Base-by-base conservation (phyloP, 2,888 invertebrate species). In the Nezara viridula region DNA sequence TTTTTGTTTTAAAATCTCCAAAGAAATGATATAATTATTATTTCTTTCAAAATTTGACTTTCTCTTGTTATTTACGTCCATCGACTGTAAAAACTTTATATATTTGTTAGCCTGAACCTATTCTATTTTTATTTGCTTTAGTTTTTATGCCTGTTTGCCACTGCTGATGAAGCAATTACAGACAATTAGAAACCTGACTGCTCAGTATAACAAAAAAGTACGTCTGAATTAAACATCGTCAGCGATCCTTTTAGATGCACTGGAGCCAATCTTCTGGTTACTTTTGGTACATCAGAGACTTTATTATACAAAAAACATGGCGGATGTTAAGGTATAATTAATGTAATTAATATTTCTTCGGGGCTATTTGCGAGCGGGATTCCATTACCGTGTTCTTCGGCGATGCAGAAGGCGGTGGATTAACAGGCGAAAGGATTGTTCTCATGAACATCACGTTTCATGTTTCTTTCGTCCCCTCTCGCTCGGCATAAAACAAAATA, bases 401-500 rank as follows among this genome's bases (percentile, higher is more conserved):
- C 16, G 14, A 27, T 27, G 27, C 16, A 27, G 60, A 60, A 60
- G 27, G 27, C 60, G 3, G 27, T 6, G 60, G 27, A 5, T 27
- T 27, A 16, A 14, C 27, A 16, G n/a, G 60, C 16, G 60, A 27
- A 5, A n/a, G 60, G 27, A 16, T 60, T 27, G 27, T 60, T 60
- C 60, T 60, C 60, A 60, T 60, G 60, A 60, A 32, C 60, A 27
- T 60, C 60, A 60, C 60, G 60, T 60, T 60, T 60, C 2, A 27
- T 14, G 40, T 77, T 77, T 77, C 77, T 77, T 77, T 77, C 16
- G 21, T 19, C 5, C 21, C 40, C 40, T 44, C 40, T 77, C 24
- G 19, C 77, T 77, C 40, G 40, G 77, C 40, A 77, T 77, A 77
- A 77, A 77, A 77, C 77, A 77, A 77, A 77, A 77, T 77, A 77